A percentile compares a stretch with the other conserved stretches of the same genome.
phyloP scores from a whole-genome alignment of 1,140 invertebrate genomes.

The Rhyzopertha dominica region DNA sequence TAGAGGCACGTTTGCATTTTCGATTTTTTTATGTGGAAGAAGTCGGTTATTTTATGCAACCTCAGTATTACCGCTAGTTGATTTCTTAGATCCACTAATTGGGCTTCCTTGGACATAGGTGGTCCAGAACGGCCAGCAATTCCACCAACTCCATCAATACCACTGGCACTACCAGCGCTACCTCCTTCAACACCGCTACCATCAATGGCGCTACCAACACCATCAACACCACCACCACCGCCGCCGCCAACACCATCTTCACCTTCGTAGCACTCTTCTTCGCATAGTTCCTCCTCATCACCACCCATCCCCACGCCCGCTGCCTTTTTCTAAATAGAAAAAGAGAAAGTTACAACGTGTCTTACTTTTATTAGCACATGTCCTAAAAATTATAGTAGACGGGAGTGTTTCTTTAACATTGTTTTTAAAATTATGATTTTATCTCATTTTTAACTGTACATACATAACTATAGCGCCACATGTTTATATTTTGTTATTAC shows the following conservation, averaged over 20 bases:
- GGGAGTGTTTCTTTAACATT: not conserved
- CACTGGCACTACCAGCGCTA: too few relatives aligned
- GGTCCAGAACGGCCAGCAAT: conserved; percentile 7
- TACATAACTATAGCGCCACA: too few relatives aligned
- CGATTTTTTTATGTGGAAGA: conserved; percentile 9
- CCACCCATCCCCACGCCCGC: not conserved
- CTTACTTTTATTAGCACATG: not conserved
- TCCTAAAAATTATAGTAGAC: conserved; percentile 1
- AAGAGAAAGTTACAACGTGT: not conserved
- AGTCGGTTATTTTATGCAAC: conserved; percentile 9
- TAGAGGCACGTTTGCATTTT: too few relatives aligned
- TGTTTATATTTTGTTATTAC: too few relatives aligned
- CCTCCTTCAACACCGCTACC: too few relatives aligned
- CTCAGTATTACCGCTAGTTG: conserved; percentile 3
- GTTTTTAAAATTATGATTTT: too few relatives aligned
- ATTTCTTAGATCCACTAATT: conserved; percentile 3
- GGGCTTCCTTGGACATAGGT: conserved; percentile 1
- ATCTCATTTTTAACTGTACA: too few relatives aligned
- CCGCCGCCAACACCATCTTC: too few relatives aligned
- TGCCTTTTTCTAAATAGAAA: not conserved
- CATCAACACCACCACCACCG: too few relatives aligned
- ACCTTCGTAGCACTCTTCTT: not conserved
- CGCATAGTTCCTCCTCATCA: not conserved
- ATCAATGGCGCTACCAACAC: too few relatives aligned
- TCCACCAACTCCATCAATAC: conserved; percentile 11